These are phyloP conservation scores for Ascidia mentula DNA, from an alignment of 23 tunicate species.

Conservation along the genomic window DNA sequence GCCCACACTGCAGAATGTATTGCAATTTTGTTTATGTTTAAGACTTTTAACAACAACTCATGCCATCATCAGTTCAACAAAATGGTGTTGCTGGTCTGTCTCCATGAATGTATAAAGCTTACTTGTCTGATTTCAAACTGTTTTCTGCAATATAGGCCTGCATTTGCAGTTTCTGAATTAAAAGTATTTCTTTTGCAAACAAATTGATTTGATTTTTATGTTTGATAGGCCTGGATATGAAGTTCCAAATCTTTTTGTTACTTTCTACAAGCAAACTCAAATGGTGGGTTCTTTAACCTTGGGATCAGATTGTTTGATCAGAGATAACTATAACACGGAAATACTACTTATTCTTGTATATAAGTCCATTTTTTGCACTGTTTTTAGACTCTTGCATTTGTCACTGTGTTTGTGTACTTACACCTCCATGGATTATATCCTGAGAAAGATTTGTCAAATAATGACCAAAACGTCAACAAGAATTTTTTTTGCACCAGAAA, in stretches of 20 bases:
- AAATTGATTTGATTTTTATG: conserved; percentile 8
- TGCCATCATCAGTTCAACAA: neutral
- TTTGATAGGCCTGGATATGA: conserved; percentile 82
- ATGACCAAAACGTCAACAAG: too few species aligned
- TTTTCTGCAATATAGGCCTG: too few species aligned
- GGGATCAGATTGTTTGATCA: neutral
- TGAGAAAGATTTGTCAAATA: too few species aligned
- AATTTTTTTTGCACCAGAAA: too few species aligned
- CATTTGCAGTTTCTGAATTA: neutral
- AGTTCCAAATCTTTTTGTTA: conserved; percentile 54
- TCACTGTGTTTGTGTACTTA: too few species aligned
- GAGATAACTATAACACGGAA: neutral
- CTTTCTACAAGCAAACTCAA: conserved; percentile 11
- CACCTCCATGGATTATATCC: too few species aligned
- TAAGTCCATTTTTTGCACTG: too few species aligned
- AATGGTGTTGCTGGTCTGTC: too few species aligned
- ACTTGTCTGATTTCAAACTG: too few species aligned
- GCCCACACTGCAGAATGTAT: too few species aligned
- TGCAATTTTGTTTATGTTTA: neutral
- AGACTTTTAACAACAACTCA: neutral
- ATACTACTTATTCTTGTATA: neutral
- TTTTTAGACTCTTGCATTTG: neutral
- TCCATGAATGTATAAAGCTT: too few species aligned
- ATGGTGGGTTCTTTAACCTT: conserved; percentile 20
- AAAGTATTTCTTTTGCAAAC: neutral